Base-by-base conservation (phyloP, 35 echinoderm and acorn worm genomes). In the Anneissia japonica region DNA sequence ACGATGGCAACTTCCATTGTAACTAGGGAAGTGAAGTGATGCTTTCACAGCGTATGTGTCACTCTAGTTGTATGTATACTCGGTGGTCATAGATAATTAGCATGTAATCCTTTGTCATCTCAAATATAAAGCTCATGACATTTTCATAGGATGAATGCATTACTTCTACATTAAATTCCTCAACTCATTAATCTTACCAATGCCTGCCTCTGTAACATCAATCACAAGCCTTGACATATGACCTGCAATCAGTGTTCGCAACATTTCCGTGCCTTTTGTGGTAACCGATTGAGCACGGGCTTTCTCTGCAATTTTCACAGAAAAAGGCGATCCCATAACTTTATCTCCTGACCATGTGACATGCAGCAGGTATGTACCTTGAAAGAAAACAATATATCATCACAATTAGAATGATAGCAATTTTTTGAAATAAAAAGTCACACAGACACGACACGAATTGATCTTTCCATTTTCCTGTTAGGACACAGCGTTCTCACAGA, bases 341-440 rank as follows among this genome's bases (percentile, higher is more conserved):
- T 94, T 89, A 76, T 93, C 94, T 6, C 94, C 96, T 35, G 92
- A 94, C 96, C 96, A 99, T 4, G 96, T 88, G 45, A 94, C 35
- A 76, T 94, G 92, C 17, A 99, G 77, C 31, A 94, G 90, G 46
- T 99, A 90, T 6, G 92, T 86, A 80, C 96, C 96, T 99, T 46
- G 5, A 40, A 56, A 83, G 4, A 38, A 23, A 83, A 64, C 5
- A 9, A 64, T 64, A 64, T 45, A 45, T 45, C 4, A 45, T n/a
- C n/a, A n/a, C n/a, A 76, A 32, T 10, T 5, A 32, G 5, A 76
- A 76, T 76, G 29, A 10, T 30, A n/a, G n/a, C 23, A 76, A 30
- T n/a, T 33, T 10, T 79, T 79, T 26, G 35, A 16, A 32, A 16
- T 79, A 79, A 32, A 32, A 32, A 37, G 77, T 37, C 77, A 32